phyloP scores from a whole-genome alignment of 2,113 vertebrate genomes.

The Heteronetta atricapilla region DNA sequence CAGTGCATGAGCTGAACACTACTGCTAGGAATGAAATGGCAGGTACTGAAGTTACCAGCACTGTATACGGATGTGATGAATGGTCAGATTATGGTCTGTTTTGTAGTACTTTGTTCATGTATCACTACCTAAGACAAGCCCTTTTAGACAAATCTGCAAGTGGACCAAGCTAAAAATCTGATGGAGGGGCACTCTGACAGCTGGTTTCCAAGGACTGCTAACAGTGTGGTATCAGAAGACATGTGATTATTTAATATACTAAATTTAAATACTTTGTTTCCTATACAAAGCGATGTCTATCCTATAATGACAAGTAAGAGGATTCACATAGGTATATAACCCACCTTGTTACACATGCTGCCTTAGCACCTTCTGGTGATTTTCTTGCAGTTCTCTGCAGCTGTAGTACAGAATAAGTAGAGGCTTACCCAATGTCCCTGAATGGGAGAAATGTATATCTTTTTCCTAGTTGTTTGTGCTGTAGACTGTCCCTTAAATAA shows the following conservation, averaged over 20 bases:
- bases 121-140: neutral
- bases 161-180: neutral
- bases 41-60: neutral
- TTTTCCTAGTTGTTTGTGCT: neutral
- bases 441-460: neutral
- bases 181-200: neutral
- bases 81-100: neutral
- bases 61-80: neutral
- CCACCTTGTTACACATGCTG: neutral
- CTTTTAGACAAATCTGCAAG: neutral
- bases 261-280: neutral
- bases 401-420: neutral
- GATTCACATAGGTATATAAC: neutral
- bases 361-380: neutral
- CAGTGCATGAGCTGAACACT: neutral
- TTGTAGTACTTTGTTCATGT: neutral
- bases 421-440: neutral
- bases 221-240: accelerated
- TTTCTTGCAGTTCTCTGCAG: neutral
- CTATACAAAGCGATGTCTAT: neutral
- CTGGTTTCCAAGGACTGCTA: neutral
- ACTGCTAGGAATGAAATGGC: neutral
- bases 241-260: neutral
- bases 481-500: neutral
- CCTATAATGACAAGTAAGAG: neutral